Conservation (phyloP, 2,797 vertebrate genomes). For the Silurus aristotelis region DNA sequence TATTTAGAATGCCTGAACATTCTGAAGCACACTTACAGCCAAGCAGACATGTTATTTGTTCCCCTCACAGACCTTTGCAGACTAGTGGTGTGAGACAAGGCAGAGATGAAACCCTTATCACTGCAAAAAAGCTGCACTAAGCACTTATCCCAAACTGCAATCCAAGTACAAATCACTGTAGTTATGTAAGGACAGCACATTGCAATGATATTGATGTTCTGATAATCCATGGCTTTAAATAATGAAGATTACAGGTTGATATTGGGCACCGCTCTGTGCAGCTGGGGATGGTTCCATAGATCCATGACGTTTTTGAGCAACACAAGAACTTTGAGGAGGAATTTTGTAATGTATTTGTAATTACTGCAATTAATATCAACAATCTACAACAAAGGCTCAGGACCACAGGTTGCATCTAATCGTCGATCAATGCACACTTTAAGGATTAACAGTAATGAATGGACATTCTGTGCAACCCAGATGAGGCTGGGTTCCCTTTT, state of each 20-base stretch:
- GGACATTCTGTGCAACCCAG: too few species aligned
- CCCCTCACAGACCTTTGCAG: too few species aligned
- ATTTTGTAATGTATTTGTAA: too few species aligned
- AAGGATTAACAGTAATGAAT: too few species aligned
- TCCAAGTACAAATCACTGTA: not conserved
- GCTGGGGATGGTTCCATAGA: too few species aligned
- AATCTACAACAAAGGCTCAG: too few species aligned
- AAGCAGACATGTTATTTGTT: not conserved
- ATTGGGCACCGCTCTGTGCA: not conserved
- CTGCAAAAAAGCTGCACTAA: constrained; percentile 1
- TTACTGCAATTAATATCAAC: too few species aligned
- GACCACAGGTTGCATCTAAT: too few species aligned
- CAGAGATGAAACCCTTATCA: not conserved
- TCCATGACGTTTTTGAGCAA: too few species aligned
- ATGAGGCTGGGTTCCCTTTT: too few species aligned
- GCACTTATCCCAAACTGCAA: not conserved
- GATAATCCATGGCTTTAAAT: constrained; percentile 11
- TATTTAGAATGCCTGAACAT: not conserved
- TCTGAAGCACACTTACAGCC: not conserved
- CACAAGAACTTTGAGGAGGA: too few species aligned
- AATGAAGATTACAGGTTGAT: constrained; percentile 1
- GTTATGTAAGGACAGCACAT: not conserved
- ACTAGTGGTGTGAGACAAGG: not conserved
- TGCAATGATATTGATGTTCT: not conserved
- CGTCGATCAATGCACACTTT: too few species aligned